phyloP scores from a whole-genome alignment of 2,113 vertebrate species.

The Alosa alosa region DNA sequence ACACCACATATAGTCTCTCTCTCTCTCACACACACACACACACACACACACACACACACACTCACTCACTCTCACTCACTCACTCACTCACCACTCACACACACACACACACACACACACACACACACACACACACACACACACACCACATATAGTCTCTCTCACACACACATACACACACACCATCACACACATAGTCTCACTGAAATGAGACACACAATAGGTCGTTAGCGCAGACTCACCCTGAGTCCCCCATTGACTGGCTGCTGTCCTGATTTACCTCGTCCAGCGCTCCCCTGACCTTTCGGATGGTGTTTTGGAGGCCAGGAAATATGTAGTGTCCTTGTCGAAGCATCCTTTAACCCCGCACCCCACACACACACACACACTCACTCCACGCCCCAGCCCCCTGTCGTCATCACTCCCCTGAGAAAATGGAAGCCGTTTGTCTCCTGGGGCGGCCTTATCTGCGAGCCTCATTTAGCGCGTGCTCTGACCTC shows the following conservation, averaged over 20 bases:
- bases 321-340: not conserved
- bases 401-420: not conserved
- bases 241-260: not conserved
- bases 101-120: too few relatives aligned
- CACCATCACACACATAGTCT: too few relatives aligned
- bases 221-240: not conserved
- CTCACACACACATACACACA: too few relatives aligned
- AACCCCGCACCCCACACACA: not conserved
- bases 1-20: too few relatives aligned
- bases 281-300: constrained; percentile 16
- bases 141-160: too few relatives aligned
- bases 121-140: too few relatives aligned
- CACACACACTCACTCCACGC: not conserved
- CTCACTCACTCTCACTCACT: too few relatives aligned
- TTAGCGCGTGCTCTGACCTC: constrained; percentile 5
- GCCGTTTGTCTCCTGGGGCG: constrained; percentile 25
- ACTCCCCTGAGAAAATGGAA: constrained; percentile 23
- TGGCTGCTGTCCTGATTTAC: not conserved
- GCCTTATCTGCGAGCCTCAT: constrained; percentile 6
- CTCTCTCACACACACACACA: too few relatives aligned
- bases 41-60: too few relatives aligned
- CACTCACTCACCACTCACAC: too few relatives aligned
- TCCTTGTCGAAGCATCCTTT: constrained; percentile 9
- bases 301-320: constrained; percentile 20
- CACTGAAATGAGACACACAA: not conserved